phyloP scores from a whole-genome alignment of 2,113 vertebrate species.

The Pluvianellus socialis region DNA sequence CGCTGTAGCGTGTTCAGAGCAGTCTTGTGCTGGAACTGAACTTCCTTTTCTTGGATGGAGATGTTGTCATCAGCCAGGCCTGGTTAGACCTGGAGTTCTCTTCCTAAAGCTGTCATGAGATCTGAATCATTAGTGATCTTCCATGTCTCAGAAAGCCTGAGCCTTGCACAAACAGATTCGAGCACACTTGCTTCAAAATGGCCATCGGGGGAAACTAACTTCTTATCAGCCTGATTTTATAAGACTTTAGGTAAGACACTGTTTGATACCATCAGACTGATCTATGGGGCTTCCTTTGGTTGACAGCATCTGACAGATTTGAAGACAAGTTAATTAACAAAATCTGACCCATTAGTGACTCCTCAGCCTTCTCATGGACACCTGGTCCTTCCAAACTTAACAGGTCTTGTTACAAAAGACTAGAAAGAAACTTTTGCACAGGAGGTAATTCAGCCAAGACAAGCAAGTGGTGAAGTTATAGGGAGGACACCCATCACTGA shows the following conservation, averaged over 20 bases:
- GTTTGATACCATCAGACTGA: background rate
- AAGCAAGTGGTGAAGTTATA: background rate
- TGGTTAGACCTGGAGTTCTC: background rate
- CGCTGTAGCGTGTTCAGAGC: background rate
- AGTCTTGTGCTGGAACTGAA: background rate
- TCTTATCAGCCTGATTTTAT: background rate
- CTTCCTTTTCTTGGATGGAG: background rate
- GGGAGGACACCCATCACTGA: background rate
- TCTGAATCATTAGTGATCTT: background rate
- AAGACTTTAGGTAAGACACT: background rate
- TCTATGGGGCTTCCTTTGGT: background rate
- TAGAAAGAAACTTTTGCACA: background rate
- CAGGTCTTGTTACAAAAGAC: background rate
- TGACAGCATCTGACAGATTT: background rate
- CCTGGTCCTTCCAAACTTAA: background rate
- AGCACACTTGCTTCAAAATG: background rate
- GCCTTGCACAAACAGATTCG: background rate
- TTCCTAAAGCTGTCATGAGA: background rate
- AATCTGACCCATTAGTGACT: background rate
- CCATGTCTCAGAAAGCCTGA: background rate
- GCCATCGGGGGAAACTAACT: background rate
- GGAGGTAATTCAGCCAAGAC: background rate
- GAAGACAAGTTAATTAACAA: background rate
- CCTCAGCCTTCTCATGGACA: background rate
- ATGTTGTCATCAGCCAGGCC: background rate